Base-by-base conservation (phyloP, 2,797 vertebrate species). In the Rhinichthys osculus region DNA sequence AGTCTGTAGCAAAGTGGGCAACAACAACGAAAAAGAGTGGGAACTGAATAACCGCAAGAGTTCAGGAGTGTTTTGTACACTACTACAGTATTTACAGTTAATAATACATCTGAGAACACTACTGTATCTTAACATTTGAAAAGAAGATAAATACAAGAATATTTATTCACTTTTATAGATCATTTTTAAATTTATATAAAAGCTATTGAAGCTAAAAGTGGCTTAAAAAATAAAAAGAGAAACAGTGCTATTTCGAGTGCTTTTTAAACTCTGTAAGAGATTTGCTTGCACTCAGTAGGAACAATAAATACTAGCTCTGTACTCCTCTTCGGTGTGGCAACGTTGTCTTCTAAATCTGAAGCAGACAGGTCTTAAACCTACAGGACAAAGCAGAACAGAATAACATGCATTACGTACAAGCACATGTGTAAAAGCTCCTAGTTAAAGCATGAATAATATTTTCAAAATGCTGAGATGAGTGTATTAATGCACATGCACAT, bases 11-110 rank as follows among this genome's bases (percentile, higher is more conserved):
- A 92, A 70, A 70, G 30, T 35, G 79, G 79, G 79, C 79, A 81
- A 70, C 57, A 79, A 78, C 35, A 62, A 13, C 4, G 21, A 67
- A 42, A 42, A 81, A 69, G 7, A 35, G 64, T 35, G 30, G n/a
- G 77, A 79, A 79, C 38, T 69, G 30, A 70, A 69, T 10, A 70
- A n/a, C 21, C 13, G 13, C 44, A 52, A 69, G 19, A 64, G 57
- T 62, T 42, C 74, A 87, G 35, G 91, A 92, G 89, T 89, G 87
- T 77, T 82, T 85, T 88, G 85, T 82, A 92, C 93, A 90, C 90
- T 78, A 90, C 90, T 91, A 92, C 90, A 93, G 92, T 76, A 94
- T 95, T 92, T 94, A 91, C 90, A 92, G 78, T 90, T 92, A 92
- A 85, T 87, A 89, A 93, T 93, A 93, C 90, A 91, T 90, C 89